Base-by-base conservation (phyloP, 35 echinoderm and acorn worm genomes). In the Stichopus chloronotus region DNA sequence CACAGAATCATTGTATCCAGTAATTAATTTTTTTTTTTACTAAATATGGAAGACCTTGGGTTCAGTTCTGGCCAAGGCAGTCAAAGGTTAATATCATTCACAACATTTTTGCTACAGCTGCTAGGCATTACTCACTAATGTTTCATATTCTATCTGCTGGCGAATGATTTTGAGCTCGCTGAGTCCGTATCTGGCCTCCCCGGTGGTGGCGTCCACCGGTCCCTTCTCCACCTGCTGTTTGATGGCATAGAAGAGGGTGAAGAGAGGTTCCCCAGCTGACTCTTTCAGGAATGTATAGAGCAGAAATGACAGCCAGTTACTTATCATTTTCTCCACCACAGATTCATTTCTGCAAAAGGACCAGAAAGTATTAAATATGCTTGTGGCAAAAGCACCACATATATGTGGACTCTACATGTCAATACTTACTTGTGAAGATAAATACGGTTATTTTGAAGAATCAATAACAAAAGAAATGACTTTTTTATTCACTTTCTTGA, bases 161-260 rank as follows among this genome's bases (percentile, higher is more conserved):
- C 97, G 78, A 52, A 99, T 99, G 82, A 99, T 92, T 83, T 99
- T 99, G 8, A 93, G 95, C 57, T 99, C 97, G 43, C 94, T 99
- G 63, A 99, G 78, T 14, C 95, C 94, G 59, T 99, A 99, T 52
- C 97, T 83, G 76, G 93, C 97, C 58, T 99, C 97, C 13, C 94
- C 95, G 1, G 97, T 99, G 58, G 96, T 93, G 3, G 85, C 63
- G 77, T 99, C 97, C 9, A 99, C 97, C 12, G 97, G 97, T 43
- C 97, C 97, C 76, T 95, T 96, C 86, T 99, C 97, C 5, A 99
- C 92, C 71, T 99, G 97, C 79, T 96, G 95, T 60, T 96, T 99
- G 57, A 99, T 96, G n/a, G 95, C 97, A 78, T 94, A 93, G 89
- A 95, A 99, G 20, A 96, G 93, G 25, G 88, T 96, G 92, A 96